A percentile compares a stretch with the other conserved stretches of the same genome.
phyloP scores from a whole-genome alignment of 1,140 invertebrate genomes.

The Penaeus chinensis region DNA sequence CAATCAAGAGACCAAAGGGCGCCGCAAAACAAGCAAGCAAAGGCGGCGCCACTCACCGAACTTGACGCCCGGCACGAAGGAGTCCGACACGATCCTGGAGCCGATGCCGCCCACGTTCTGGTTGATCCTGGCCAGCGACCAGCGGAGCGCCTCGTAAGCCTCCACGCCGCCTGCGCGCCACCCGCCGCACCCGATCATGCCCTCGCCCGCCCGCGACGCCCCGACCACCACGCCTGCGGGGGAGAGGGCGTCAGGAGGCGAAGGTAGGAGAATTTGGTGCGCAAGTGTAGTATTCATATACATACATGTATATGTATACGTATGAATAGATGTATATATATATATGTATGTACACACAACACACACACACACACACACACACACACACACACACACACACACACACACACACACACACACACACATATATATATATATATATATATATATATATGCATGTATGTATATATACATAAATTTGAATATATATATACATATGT shows the following conservation, averaged over 20 bases:
- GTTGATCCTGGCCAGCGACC: slow-evolving; percentile 55
- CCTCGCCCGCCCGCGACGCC: slow-evolving; percentile 44
- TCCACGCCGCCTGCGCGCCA: slow-evolving; percentile 43
- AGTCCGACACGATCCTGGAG: slow-evolving; percentile 54
- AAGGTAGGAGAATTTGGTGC: slow-evolving; percentile 1
- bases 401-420: slow-evolving; percentile 29
- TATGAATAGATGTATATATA: not conserved
- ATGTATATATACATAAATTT: not conserved
- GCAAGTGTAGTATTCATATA: slow-evolving; percentile 5
- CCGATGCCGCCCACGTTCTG: slow-evolving; percentile 45
- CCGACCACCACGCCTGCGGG: slow-evolving; percentile 54
- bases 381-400: slow-evolving; percentile 32
- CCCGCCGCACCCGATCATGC: slow-evolving; percentile 45
- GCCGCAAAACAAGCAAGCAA: no score
- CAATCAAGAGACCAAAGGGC: no score
- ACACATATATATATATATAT: slow-evolving; percentile 25
- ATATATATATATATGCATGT: slow-evolving; percentile 28
- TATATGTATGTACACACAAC: not conserved
- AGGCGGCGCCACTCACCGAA: slow-evolving; percentile 53
- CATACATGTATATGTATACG: not conserved
- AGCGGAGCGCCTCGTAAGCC: slow-evolving; percentile 52
- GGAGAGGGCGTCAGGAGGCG: not conserved
- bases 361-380: slow-evolving; percentile 45
- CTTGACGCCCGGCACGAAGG: slow-evolving; percentile 56
- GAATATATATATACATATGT: slow-evolving; percentile 6